A percentile compares a stretch with the other conserved stretches of the same genome.
phyloP scores from a whole-genome alignment of 2,888 invertebrate species.

The Rhaphigaster nebulosa region DNA sequence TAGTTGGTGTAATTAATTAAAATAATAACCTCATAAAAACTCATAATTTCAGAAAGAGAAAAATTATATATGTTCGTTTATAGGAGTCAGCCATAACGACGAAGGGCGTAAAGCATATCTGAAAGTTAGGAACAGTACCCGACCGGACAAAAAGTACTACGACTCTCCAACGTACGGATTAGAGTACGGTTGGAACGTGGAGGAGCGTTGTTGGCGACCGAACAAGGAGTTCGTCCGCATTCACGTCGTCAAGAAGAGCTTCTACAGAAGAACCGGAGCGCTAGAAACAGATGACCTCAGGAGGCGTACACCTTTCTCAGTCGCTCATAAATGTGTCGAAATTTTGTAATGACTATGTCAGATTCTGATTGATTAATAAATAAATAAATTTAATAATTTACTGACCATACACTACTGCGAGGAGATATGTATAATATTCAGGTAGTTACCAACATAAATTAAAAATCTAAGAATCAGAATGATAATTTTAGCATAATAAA shows the following conservation, averaged over 20 bases:
- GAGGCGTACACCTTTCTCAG: conserved; percentile 58
- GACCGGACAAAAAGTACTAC: conserved; percentile 63
- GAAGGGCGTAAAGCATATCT: conserved; percentile 64
- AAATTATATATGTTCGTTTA: not conserved
- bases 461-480: too few species aligned
- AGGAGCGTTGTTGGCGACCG: conserved; percentile 60
- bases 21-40: too few species aligned
- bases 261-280: conserved; percentile 63
- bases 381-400: too few species aligned
- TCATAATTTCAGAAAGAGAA: too few species aligned
- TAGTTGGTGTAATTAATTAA: too few species aligned
- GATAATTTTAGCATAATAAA: too few species aligned
- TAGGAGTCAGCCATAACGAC: conserved; percentile 65
- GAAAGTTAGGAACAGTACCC: conserved; percentile 59
- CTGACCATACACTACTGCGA: too few species aligned
- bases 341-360: conserved; percentile 11
- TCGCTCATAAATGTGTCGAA: conserved; percentile 59
- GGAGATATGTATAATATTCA: too few species aligned
- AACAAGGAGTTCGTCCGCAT: conserved; percentile 59
- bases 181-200: conserved; percentile 64
- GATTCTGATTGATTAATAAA: too few species aligned
- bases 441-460: too few species aligned
- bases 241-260: conserved; percentile 58
- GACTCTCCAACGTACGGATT: conserved; percentile 59
- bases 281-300: conserved; percentile 60